A percentile compares a stretch with the other conserved stretches of the same genome.
phyloP scores from a whole-genome alignment of 2,888 invertebrate genomes.

The Noctua pronuba region DNA sequence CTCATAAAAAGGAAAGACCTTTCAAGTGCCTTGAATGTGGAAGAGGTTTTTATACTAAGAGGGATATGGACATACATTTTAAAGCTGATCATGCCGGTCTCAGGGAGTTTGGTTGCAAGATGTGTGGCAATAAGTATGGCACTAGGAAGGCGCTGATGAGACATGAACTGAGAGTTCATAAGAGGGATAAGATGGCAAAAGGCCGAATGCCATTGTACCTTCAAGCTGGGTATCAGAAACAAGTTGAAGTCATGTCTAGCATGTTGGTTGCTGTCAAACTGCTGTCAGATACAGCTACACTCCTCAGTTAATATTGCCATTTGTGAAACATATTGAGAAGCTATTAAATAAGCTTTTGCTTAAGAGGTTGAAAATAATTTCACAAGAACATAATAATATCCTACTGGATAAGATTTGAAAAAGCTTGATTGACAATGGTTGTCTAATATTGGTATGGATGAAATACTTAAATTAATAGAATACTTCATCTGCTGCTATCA shows the following conservation, averaged over 20 bases:
- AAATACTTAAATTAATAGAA: neutral
- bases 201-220: constrained; percentile 83
- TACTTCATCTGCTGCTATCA: neutral
- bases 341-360: neutral
- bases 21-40: constrained; percentile 79
- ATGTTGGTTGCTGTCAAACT: constrained; percentile 15
- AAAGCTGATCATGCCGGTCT: constrained; percentile 79
- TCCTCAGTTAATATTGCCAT: neutral
- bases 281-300: constrained; percentile 9
- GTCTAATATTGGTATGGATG: no score
- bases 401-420: neutral
- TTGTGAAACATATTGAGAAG: neutral
- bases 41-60: constrained; percentile 77
- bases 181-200: constrained; percentile 80
- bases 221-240: constrained; percentile 74
- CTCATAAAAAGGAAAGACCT: constrained; percentile 77
- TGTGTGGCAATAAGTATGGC: constrained; percentile 81
- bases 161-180: constrained; percentile 81
- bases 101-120: constrained; percentile 76
- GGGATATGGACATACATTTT: constrained; percentile 78
- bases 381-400: neutral
- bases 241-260: constrained; percentile 23
- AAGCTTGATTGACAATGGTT: no score
- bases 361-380: neutral
- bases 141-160: constrained; percentile 80